Evolutionary conservation across 2,113 vertebrate genomes (phyloP), one percentile per base, ranked within the genome.

Genomic region (Centrocercus urophasianus): DNA sequence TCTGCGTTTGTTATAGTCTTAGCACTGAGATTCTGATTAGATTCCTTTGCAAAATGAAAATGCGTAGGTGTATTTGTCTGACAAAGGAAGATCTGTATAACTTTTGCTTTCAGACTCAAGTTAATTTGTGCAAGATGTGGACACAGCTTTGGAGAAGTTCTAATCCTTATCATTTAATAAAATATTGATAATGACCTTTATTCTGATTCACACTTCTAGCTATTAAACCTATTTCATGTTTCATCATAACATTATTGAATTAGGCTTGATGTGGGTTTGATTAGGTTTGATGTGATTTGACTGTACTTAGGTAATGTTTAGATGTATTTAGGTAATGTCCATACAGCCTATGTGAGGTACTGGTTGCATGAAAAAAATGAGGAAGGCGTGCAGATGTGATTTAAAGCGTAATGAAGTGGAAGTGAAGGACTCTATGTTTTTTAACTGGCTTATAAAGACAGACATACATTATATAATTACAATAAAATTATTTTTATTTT

Each of bases 401-500:
- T 86, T 48, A 83, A 80, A 66, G 12, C 27, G 27, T 12, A 50
- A 20, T 77, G 2, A 84, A 47, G 32, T 63, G 30, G 4, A 25
- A 25, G 16, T 47, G 24, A 13, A 81, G 24, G 25, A 78, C 45
- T 79, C 11, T 11, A 61, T 24, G 15, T 20, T 40, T 85, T 80
- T 83, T 63, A 76, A 10, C 47, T 56, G 15, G 5, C 16, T 70
- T 48, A 76, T 65, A 72, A 74, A 57, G 17, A 56, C 69, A 76
- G 72, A 95, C 69, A 27, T 21, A 74, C 4, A 17, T 5, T 72
- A 75, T 19, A 45, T 27, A 92, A 94, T 20, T 96, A 30, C 42
- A 91, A 65, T 63, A 90, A 75, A 91, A 57, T 94, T 50, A 16
- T 77, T 85, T 91, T 80, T 93, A 89, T 93, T 96, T 83, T 81